Percentiles rank a stretch among this genome's conserved stretches.
Evolutionary conservation across 2,113 vertebrate genomes (phyloP).

Genomic region (Neotragus pygmaeus): DNA sequence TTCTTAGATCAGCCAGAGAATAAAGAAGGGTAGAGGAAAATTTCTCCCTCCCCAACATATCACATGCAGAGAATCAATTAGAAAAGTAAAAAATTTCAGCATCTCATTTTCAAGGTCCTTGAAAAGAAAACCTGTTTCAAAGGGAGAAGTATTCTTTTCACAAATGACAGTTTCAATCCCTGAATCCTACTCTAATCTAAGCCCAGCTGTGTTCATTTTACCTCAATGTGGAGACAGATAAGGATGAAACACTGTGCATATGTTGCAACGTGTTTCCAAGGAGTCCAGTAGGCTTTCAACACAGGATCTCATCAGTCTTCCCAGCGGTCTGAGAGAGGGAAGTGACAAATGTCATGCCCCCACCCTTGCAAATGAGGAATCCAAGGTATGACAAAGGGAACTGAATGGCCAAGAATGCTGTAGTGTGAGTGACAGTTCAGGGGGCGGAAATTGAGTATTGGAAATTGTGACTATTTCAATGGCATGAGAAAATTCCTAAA

Average conservation of each 20-base stretch:
- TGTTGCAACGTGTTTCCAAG: background rate
- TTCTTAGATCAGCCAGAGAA: background rate
- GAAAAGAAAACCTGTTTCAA: background rate
- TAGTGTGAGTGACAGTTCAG: background rate
- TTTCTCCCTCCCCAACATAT: background rate
- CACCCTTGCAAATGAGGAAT: background rate
- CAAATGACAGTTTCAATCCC: background rate
- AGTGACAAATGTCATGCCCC: background rate
- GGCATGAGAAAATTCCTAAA: background rate
- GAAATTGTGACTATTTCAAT: constrained; percentile 7
- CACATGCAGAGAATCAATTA: background rate
- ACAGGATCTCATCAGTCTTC: constrained; percentile 38
- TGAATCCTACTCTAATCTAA: background rate
- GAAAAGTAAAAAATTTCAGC: background rate
- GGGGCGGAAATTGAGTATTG: background rate
- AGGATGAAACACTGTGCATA: background rate
- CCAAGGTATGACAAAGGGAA: background rate
- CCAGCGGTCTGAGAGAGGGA: background rate
- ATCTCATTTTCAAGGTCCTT: background rate
- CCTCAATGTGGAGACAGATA: constrained; percentile 1
- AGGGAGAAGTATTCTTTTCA: background rate
- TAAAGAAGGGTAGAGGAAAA: background rate
- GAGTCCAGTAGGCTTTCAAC: background rate
- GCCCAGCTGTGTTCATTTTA: constrained; percentile 13
- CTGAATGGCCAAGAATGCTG: background rate